Evolutionary conservation across 2,797 vertebrate species (phyloP).

Genomic region (Varecia variegata): DNA sequence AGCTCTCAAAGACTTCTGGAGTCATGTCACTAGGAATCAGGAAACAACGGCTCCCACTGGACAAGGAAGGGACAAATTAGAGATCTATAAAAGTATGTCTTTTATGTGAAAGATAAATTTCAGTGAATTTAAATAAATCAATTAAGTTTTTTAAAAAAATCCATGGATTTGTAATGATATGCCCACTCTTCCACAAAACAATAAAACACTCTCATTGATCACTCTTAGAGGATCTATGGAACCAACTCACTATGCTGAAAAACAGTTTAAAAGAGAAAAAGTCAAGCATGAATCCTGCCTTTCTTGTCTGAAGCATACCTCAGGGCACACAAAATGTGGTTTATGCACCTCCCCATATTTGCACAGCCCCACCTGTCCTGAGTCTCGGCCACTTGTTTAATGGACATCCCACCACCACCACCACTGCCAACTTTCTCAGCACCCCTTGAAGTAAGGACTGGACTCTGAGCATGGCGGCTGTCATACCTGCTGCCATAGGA

Average conservation of each 20-base stretch:
- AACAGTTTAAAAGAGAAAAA: neutral
- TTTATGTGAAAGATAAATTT: neutral
- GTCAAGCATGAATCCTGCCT: neutral
- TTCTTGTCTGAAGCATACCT: neutral
- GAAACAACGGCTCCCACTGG: neutral
- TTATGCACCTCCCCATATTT: neutral
- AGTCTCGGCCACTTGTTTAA: neutral
- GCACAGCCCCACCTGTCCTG: neutral
- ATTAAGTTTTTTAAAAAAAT: neutral
- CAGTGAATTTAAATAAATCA: neutral
- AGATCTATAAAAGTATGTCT: neutral
- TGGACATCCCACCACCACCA: neutral
- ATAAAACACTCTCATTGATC: neutral
- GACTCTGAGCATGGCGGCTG: accelerated
- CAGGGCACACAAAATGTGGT: neutral
- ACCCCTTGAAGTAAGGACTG: neutral
- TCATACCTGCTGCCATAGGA: neutral
- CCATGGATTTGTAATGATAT: neutral
- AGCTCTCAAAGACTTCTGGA: neutral
- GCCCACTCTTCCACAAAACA: neutral
- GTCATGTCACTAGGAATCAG: neutral
- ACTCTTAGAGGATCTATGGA: neutral
- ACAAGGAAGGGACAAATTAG: neutral
- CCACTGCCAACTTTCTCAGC: neutral
- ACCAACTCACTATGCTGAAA: neutral